These are phyloP conservation scores for Branchinecta lynchi DNA, from an alignment of 1,140 invertebrate species.

Conservation along the genomic window DNA sequence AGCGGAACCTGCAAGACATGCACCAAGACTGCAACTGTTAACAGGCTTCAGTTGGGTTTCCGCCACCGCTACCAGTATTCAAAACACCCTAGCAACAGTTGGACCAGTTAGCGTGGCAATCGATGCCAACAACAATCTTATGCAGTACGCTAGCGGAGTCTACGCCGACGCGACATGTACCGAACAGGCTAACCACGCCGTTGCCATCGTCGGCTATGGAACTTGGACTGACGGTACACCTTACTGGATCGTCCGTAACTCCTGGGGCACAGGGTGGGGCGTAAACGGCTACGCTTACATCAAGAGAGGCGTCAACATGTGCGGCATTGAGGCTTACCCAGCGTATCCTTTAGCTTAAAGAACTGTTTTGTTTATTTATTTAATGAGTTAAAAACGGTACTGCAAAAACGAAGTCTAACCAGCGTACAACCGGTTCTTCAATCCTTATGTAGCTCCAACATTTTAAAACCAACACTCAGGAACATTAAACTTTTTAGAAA, in stretches of 20 bases:
- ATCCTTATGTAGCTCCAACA: too few relatives aligned
- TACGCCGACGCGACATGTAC: constrained; percentile 26
- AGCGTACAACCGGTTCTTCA: too few relatives aligned
- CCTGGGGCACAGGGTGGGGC: constrained; percentile 30
- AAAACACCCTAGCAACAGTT: constrained; percentile 29
- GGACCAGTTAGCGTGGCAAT: constrained; percentile 35
- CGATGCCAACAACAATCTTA: constrained; percentile 34
- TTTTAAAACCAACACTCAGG: too few relatives aligned
- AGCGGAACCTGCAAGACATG: not conserved
- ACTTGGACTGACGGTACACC: constrained; percentile 25
- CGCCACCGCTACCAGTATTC: constrained; percentile 22
- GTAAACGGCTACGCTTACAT: constrained; percentile 32
- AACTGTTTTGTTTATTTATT: too few relatives aligned
- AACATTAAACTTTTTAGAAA: too few relatives aligned
- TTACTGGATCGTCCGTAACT: constrained; percentile 39
- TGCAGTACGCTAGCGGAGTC: constrained; percentile 24
- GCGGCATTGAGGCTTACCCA: constrained; percentile 32
- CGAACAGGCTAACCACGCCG: constrained; percentile 33
- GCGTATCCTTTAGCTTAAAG: constrained; percentile 17
- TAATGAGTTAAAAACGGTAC: too few relatives aligned
- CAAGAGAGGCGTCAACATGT: constrained; percentile 33
- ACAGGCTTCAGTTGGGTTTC: constrained; percentile 12
- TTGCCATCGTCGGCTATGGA: constrained; percentile 36
- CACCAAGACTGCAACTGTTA: not conserved
- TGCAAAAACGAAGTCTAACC: too few relatives aligned